Evolutionary conservation across 2,888 invertebrate genomes (phyloP), one percentile per base, ranked within the genome.

Genomic region (Ormia ochracea): DNA sequence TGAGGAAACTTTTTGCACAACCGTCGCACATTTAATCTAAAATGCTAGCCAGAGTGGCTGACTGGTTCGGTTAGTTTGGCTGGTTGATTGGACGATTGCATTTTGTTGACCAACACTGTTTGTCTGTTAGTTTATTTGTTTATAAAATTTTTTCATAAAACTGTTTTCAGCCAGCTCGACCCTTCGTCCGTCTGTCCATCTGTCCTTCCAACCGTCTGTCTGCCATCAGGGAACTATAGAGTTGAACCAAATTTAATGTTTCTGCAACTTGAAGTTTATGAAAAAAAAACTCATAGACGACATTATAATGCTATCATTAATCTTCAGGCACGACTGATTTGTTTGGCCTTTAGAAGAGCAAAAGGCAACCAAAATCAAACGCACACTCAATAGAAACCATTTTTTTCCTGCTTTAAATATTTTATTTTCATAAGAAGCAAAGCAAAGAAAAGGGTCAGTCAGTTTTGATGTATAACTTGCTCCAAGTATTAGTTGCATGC

Each of bases 241-340:
- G 79, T 76, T 80, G 43, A 70, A 70, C 70, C 66, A 72, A 80
- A 61, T 79, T 79, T 75, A 75, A 79, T 70, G 70, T 72, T 75
- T 66, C 66, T 76, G 33, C 59, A 59, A 72, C 61, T 80, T 72
- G 70, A 80, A 80, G 70, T 80, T 80, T 80, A 70, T 79, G 43
- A 66, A 75, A 69, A 61, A 52, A 66, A 75, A 69, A 61, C 52
- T 69, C 59, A 36, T 75, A 85, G 85, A 85, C 86, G 86, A 87
- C 85, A 87, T 85, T 86, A 87, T 87, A 87, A 87, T 87, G 87
- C 87, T 82, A 84, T 86, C 86, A 87, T 87, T 87, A 87, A 87
- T 87, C 87, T 87, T 87, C 84, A 85, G 85, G 87, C 87, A 86
- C 87, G 87, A 87, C 86, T 87, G 88, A 87, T 87, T 87, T 87